Conservation (phyloP, 2,113 vertebrate species). For the Agelaius phoeniceus region DNA sequence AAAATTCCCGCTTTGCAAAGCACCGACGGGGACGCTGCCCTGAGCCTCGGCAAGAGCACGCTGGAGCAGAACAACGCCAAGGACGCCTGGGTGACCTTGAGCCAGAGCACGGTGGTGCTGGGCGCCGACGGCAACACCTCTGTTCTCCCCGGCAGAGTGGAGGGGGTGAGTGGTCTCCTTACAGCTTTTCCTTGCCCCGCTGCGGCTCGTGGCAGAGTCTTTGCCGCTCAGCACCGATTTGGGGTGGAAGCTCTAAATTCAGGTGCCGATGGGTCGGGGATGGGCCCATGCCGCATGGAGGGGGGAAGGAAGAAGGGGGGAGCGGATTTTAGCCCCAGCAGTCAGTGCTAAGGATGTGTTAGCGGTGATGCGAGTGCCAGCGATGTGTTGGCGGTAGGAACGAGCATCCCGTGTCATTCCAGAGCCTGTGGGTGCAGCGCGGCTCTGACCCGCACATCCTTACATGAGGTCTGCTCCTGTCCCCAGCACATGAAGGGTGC, state of each 20-base stretch:
- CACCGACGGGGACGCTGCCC: slow-evolving; percentile 58
- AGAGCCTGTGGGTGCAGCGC: accelerated
- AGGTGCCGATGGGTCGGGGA: neutral
- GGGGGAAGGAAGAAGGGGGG: no score
- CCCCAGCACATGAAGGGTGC: neutral
- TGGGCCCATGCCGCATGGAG: neutral
- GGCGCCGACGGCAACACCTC: slow-evolving; percentile 92
- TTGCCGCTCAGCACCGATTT: neutral
- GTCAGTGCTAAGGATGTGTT: accelerated
- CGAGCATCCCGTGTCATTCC: accelerated
- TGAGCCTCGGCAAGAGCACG: slow-evolving; percentile 79
- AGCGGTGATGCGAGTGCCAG: accelerated
- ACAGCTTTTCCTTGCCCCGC: no score
- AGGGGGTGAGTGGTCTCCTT: slow-evolving; percentile 81
- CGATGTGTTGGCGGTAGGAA: accelerated
- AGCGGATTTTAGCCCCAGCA: accelerated
- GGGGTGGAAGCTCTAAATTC: neutral
- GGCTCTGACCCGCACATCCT: accelerated
- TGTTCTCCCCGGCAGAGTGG: slow-evolving; percentile 83
- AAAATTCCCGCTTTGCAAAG: slow-evolving; percentile 81
- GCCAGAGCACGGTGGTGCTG: slow-evolving; percentile 94
- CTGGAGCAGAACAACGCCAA: slow-evolving; percentile 85
- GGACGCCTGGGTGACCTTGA: slow-evolving; percentile 88
- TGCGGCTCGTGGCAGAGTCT: neutral
- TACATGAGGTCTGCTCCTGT: accelerated